Conservation (phyloP, 2,797 vertebrate species). For the Coendou prehensilis region DNA sequence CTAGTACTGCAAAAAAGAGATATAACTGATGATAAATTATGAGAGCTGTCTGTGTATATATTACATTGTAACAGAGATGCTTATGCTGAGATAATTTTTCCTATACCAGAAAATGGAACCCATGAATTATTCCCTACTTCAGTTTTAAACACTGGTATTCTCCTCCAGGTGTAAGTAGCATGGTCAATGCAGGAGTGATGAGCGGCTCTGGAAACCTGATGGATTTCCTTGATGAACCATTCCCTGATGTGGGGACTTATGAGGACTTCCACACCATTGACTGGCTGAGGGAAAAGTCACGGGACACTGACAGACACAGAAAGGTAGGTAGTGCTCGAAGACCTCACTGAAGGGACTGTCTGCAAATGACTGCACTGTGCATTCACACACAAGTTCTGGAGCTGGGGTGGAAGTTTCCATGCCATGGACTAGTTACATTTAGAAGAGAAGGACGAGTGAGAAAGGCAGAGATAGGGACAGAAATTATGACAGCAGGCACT, state of each 20-base stretch:
- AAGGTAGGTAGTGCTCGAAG: slow-evolving; percentile 90
- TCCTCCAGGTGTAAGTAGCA: slow-evolving; percentile 87
- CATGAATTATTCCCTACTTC: neutral
- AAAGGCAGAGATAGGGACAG: neutral
- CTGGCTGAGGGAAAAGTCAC: slow-evolving; percentile 97
- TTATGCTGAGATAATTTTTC: neutral
- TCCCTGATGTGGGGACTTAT: slow-evolving; percentile 96
- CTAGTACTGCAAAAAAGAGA: neutral
- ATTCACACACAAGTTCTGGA: neutral
- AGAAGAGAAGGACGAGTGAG: neutral
- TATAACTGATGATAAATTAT: neutral
- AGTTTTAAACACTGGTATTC: neutral
- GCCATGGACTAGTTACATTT: neutral
- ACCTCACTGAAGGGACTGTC: neutral
- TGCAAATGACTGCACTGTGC: no score
- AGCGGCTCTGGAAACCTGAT: slow-evolving; percentile 96
- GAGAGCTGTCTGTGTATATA: neutral
- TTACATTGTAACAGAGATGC: neutral
- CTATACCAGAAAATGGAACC: neutral
- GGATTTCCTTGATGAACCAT: slow-evolving; percentile 98
- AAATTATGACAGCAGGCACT: neutral
- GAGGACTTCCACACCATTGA: slow-evolving; percentile 99
- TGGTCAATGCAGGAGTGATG: slow-evolving; percentile 95
- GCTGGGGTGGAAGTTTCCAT: neutral
- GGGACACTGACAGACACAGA: slow-evolving; percentile 97